phyloP scores from a whole-genome alignment of 1,140 invertebrate species.

The Anthonomus grandis region DNA sequence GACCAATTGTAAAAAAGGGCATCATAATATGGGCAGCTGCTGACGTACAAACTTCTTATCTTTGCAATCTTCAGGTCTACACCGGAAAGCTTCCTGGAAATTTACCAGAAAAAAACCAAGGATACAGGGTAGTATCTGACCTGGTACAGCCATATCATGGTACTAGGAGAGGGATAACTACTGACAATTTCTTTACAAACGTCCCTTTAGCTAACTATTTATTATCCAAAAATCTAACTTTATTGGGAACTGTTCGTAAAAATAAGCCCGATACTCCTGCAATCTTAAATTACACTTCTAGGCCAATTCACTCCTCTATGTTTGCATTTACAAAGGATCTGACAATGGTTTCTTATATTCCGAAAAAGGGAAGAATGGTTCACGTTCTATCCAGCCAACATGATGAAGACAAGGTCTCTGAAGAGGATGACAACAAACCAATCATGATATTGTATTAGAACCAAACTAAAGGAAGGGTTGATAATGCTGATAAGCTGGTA shows the following conservation, averaged over 20 bases:
- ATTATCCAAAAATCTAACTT: slow-evolving; percentile 29
- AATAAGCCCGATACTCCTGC: slow-evolving; percentile 23
- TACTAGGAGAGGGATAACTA: slow-evolving; percentile 15
- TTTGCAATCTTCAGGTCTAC: slow-evolving; percentile 24
- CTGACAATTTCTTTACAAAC: slow-evolving; percentile 23
- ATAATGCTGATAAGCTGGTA: slow-evolving; percentile 22
- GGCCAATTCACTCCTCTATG: slow-evolving; percentile 21
- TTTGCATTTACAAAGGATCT: slow-evolving; percentile 38
- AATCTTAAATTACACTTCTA: neutral
- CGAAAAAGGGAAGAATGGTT: slow-evolving; percentile 35
- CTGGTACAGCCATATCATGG: slow-evolving; percentile 11
- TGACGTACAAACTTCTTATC: slow-evolving; percentile 27
- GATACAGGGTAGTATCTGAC: slow-evolving; percentile 8
- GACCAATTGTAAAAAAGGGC: slow-evolving; percentile 31
- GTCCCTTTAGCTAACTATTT: slow-evolving; percentile 31
- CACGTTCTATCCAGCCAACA: slow-evolving; percentile 34
- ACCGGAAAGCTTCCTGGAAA: slow-evolving; percentile 27
- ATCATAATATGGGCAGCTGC: slow-evolving; percentile 25
- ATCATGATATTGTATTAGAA: slow-evolving; percentile 23
- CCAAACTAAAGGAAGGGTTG: slow-evolving; percentile 19
- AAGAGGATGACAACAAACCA: slow-evolving; percentile 6
- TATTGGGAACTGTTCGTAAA: slow-evolving; percentile 39
- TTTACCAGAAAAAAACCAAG: slow-evolving; percentile 15
- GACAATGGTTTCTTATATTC: slow-evolving; percentile 34
- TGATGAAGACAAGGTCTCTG: slow-evolving; percentile 10